A percentile compares a stretch with the other conserved stretches of the same genome.
These are phyloP conservation scores for Lamellibrachia satsuma DNA, from an alignment of 2,888 invertebrate genomes.

Conservation along the genomic window DNA sequence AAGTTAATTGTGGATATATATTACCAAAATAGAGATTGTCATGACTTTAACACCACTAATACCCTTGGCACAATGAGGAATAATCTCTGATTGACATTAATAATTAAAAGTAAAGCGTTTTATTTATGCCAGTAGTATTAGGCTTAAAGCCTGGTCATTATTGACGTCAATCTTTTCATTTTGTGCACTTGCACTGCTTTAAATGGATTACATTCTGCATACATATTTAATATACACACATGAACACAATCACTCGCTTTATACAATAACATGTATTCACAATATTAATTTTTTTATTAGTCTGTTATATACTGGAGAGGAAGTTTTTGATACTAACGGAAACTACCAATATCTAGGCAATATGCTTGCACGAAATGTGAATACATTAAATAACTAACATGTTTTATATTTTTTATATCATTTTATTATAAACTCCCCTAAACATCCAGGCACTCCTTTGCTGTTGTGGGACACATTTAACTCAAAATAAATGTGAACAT, in stretches of 20 bases:
- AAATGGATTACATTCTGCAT: background rate
- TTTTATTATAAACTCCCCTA: background rate
- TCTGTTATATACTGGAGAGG: background rate
- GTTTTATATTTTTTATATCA: background rate
- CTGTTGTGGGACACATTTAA: background rate
- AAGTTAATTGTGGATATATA: background rate
- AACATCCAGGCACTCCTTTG: background rate
- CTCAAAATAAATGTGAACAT: background rate
- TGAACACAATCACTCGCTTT: too few species aligned
- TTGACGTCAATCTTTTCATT: background rate
- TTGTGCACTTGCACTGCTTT: background rate
- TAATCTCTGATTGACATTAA: conserved; percentile 2
- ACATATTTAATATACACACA: background rate
- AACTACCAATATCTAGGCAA: background rate
- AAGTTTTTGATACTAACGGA: background rate
- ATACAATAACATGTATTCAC: too few species aligned
- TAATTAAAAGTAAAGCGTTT: background rate
- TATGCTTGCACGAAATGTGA: background rate
- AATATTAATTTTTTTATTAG: too few species aligned
- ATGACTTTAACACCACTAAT: background rate
- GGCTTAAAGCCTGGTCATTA: background rate
- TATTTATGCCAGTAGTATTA: background rate
- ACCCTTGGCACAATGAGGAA: background rate
- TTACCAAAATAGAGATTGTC: background rate
- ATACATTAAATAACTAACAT: background rate